Conservation (phyloP, 2,113 vertebrate genomes). For the Opisthocomus hoazin region DNA sequence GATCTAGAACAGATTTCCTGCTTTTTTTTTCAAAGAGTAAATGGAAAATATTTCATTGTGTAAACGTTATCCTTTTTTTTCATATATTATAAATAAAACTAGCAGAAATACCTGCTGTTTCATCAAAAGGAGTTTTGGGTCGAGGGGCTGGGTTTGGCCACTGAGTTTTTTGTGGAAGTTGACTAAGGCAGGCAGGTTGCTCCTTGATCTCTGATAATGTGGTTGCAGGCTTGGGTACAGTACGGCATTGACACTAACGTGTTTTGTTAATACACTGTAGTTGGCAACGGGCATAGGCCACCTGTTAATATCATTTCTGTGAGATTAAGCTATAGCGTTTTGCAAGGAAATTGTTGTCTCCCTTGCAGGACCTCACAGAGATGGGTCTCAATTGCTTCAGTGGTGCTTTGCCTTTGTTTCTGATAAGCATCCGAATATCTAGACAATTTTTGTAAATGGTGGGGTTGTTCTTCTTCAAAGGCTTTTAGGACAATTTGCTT, state of each 20-base stretch:
- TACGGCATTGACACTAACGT: fast-evolving
- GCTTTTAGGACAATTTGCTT: neutral
- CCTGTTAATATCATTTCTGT: neutral
- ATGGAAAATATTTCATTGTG: neutral
- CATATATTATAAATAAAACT: neutral
- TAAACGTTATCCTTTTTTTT: neutral
- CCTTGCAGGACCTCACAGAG: neutral
- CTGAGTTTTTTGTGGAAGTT: neutral
- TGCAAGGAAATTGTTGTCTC: neutral
- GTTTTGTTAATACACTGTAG: neutral
- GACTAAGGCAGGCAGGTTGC: neutral
- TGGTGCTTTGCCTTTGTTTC: neutral
- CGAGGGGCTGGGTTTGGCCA: neutral
- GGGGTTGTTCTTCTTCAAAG: neutral
- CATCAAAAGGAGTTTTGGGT: neutral
- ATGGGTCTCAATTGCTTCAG: neutral
- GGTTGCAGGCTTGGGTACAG: neutral
- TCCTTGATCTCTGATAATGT: neutral
- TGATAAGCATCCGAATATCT: neutral
- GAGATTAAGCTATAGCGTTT: neutral
- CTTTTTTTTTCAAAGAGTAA: neutral
- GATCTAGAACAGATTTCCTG: neutral
- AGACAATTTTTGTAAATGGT: neutral
- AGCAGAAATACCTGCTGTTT: neutral
- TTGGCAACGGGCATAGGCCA: neutral